These are phyloP conservation scores for Norana najaformis DNA, from an alignment of 2,888 invertebrate genomes.

Conservation along the genomic window DNA sequence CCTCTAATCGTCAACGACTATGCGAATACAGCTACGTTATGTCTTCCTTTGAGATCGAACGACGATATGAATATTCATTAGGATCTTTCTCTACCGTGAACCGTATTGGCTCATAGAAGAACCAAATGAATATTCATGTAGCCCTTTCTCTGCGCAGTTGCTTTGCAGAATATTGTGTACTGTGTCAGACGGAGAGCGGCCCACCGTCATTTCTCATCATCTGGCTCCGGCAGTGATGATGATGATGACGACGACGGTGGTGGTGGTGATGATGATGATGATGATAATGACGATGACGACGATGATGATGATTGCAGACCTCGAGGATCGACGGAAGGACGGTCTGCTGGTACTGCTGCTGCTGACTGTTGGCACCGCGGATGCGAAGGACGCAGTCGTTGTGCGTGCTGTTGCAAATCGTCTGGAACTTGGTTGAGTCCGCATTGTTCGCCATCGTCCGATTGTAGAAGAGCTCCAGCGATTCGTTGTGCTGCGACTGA, in stretches of 20 bases:
- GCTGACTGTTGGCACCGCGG: constrained; percentile 9
- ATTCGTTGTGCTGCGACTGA: background rate
- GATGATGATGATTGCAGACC: background rate
- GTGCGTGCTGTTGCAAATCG: background rate
- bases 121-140: too few relatives aligned
- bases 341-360: background rate
- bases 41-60: too few relatives aligned
- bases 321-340: constrained; percentile 9
- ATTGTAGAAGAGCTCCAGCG: background rate
- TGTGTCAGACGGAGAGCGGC: too few relatives aligned
- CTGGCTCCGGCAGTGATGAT: too few relatives aligned
- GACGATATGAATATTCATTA: background rate
- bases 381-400: constrained; percentile 16
- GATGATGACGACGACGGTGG: constrained; percentile 22
- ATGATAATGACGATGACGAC: constrained; percentile 26
- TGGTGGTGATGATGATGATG: constrained; percentile 27
- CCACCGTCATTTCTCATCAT: too few relatives aligned
- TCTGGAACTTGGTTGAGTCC: background rate
- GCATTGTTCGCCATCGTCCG: background rate
- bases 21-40: too few relatives aligned
- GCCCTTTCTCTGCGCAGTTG: too few relatives aligned
- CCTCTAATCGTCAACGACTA: too few relatives aligned
- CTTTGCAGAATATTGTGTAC: too few relatives aligned
- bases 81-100: background rate
- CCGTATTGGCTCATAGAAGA: background rate